Evolutionary conservation across 1,140 invertebrate genomes (phyloP).

Genomic region (Achroia grisella): DNA sequence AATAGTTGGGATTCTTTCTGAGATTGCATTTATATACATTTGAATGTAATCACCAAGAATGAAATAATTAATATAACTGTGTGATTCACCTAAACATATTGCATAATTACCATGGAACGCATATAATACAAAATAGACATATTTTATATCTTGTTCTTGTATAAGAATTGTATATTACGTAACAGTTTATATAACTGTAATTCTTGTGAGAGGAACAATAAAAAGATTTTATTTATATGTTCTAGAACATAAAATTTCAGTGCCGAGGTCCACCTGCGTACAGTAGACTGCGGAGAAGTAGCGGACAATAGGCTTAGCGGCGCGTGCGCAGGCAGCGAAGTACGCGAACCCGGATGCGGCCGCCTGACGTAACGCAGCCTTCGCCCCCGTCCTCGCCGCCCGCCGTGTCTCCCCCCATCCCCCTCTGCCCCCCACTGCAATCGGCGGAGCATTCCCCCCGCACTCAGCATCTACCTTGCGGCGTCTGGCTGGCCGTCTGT

Average conservation of each 20-base stretch:
- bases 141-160: no score
- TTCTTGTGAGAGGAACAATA: no score
- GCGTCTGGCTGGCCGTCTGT: conserved; percentile 57
- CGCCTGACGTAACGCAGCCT: conserved; percentile 57
- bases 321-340: conserved; percentile 60
- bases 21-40: no score
- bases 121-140: no score
- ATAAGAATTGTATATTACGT: no score
- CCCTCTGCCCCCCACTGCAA: conserved; percentile 9
- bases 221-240: neutral
- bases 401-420: conserved; percentile 5
- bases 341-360: conserved; percentile 65
- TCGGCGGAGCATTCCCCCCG: neutral
- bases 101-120: no score
- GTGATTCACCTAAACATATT: no score
- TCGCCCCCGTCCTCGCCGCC: conserved; percentile 25
- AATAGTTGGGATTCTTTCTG: no score
- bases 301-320: conserved; percentile 19
- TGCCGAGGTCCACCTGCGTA: conserved; percentile 16
- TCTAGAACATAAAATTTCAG: neutral
- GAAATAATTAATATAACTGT: no score
- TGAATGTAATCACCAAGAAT: no score
- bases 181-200: no score
- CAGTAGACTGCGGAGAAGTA: neutral
- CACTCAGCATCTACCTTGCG: conserved; percentile 23